Conservation (phyloP, 2,113 vertebrate species). For the Oreochromis spilurus region DNA sequence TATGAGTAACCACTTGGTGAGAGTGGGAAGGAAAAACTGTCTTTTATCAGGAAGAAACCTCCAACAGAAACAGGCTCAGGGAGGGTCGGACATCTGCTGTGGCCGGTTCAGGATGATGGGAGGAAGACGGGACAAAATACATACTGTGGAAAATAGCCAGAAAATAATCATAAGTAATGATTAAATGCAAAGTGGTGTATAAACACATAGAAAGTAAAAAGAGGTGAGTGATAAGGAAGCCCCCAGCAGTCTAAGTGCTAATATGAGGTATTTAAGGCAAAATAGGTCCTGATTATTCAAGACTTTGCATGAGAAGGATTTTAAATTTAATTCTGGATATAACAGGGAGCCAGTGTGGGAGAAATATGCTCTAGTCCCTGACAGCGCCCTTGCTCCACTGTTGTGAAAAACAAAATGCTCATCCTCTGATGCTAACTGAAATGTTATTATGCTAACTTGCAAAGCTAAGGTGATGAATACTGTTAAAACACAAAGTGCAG, state of each 20-base stretch:
- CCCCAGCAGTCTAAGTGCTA: neutral
- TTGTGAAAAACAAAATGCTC: neutral
- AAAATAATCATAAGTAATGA: neutral
- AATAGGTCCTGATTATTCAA: neutral
- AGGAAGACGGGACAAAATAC: neutral
- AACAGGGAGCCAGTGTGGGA: neutral
- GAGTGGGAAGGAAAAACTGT: neutral
- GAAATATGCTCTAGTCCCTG: neutral
- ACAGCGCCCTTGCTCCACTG: neutral
- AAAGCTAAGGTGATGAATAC: neutral
- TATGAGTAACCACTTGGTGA: neutral
- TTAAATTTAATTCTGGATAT: neutral
- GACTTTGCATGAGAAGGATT: neutral
- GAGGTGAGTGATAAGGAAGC: neutral
- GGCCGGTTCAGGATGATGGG: fast-evolving
- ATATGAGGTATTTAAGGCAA: neutral
- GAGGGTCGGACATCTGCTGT: neutral
- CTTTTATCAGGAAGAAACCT: neutral
- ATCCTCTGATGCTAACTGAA: neutral
- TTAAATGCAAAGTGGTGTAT: neutral
- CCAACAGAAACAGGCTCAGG: neutral
- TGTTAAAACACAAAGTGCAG: neutral
- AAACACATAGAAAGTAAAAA: neutral
- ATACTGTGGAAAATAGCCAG: neutral
- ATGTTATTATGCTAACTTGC: neutral